phyloP scores from a whole-genome alignment of 2,888 invertebrate genomes.

The Mythimna ferrago region DNA sequence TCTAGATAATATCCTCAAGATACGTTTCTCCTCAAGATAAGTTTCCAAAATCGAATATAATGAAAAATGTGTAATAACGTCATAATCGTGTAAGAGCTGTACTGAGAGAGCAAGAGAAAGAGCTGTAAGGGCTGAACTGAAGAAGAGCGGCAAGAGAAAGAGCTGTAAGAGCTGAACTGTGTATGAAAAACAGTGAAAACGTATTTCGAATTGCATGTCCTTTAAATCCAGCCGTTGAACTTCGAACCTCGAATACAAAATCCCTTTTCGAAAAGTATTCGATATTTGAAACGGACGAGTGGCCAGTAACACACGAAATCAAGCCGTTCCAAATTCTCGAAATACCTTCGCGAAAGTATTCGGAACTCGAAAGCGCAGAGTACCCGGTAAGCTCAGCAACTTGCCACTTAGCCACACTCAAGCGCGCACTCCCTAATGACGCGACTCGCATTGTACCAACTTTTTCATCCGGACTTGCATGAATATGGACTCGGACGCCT shows the following conservation, averaged over 20 bases:
- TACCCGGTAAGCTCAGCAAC: slow-evolving; percentile 67
- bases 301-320: slow-evolving; percentile 36
- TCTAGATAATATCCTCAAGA: too few species aligned
- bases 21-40: too few species aligned
- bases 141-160: too few species aligned
- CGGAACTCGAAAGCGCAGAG: slow-evolving; percentile 56
- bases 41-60: too few species aligned
- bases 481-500: slow-evolving; percentile 77
- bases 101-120: too few species aligned
- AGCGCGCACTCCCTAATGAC: slow-evolving; percentile 76
- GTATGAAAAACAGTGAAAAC: too few species aligned
- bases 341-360: slow-evolving; percentile 51
- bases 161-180: too few species aligned
- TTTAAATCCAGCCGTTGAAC: not conserved
- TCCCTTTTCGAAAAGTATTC: slow-evolving; percentile 24
- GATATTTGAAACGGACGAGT: slow-evolving; percentile 28
- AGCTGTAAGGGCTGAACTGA: too few species aligned
- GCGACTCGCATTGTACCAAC: slow-evolving; percentile 80
- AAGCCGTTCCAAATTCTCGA: slow-evolving; percentile 40
- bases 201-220: too few species aligned
- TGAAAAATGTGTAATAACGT: too few species aligned
- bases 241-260: slow-evolving; percentile 25
- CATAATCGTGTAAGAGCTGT: too few species aligned
- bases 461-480: slow-evolving; percentile 78
- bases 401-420: slow-evolving; percentile 77